Base-by-base conservation (phyloP, 2,797 vertebrate genomes). In the Hippopotamyrus pictus region DNA sequence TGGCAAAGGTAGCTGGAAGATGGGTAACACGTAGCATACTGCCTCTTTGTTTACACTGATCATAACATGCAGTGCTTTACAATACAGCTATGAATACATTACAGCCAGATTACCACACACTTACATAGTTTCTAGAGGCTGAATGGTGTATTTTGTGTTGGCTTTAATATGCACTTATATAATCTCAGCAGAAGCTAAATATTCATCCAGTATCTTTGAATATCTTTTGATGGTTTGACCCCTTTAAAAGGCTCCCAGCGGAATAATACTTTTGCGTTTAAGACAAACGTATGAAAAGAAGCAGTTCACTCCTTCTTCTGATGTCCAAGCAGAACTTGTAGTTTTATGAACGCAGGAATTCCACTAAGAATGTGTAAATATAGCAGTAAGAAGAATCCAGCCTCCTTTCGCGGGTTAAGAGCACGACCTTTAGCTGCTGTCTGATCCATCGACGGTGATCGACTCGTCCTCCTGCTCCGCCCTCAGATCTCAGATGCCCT, bases 401-500 rank as follows among this genome's bases (percentile, higher is more conserved):
- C 25, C 4, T 14, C 25, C 25, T 33, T 33, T 69, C 62, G 25
- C 0, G 11, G 62, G 62, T 33, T 33, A 5, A 5, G 25, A 14
- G 11, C 62, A 69, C 11, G 9, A 69, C 12, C 11, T 1, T 33
- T 33, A 33, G 62, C 62, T 5, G 62, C 62, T 14, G 62, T 33
- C 62, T 33, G 62, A 69, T 33, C 62, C 62, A 12, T 65, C 62
- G 12, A 4, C 62, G 11, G 62, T 22, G 46, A 84, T 44, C 3
- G 41, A 25, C 17, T 86, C 33, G 9, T 59, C 57, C 14, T 14
- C 69, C 19, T 46, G 37, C 14, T 53, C 94, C 14, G 89, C 85
- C 94, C 95, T 91, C 91, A 99, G 98, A 98, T 99, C 93, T 99
- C 98, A 0, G 98, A 99, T 29, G 97, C 98, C 79, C 95, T 99